Percentiles rank a stretch among this genome's conserved stretches.
Conservation (phyloP, 2,113 vertebrate genomes). For the Irena cyanogastra region DNA sequence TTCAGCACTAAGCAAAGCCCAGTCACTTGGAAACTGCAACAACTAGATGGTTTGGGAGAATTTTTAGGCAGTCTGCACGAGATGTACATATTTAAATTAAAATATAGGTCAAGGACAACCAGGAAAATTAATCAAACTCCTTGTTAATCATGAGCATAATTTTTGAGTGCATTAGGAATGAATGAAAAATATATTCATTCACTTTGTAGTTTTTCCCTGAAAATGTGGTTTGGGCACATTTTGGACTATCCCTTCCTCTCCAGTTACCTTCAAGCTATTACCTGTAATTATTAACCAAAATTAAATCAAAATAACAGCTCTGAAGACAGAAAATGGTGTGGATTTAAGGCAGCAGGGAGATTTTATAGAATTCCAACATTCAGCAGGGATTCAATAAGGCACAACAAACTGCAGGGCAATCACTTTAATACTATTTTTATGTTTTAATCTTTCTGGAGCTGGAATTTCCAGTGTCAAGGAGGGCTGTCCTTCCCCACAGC, state of each 20-base stretch:
- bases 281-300: neutral
- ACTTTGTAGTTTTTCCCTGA: neutral
- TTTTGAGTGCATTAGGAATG: neutral
- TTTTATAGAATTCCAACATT: neutral
- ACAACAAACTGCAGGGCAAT: neutral
- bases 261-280: neutral
- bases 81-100: neutral
- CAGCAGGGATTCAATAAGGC: neutral
- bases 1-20: neutral
- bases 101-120: neutral
- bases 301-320: neutral
- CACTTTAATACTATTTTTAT: accelerated
- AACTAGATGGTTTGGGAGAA: neutral
- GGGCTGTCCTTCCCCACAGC: neutral
- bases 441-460: neutral
- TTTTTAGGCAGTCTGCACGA: neutral
- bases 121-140: neutral
- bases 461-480: neutral
- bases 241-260: neutral
- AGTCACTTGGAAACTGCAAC: neutral
- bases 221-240: neutral
- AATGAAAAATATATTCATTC: neutral
- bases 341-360: neutral
- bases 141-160: neutral
- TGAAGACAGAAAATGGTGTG: neutral